These are phyloP conservation scores for Anolis carolinensis DNA, from an alignment of 2,113 vertebrate species.

Conservation along the genomic window DNA sequence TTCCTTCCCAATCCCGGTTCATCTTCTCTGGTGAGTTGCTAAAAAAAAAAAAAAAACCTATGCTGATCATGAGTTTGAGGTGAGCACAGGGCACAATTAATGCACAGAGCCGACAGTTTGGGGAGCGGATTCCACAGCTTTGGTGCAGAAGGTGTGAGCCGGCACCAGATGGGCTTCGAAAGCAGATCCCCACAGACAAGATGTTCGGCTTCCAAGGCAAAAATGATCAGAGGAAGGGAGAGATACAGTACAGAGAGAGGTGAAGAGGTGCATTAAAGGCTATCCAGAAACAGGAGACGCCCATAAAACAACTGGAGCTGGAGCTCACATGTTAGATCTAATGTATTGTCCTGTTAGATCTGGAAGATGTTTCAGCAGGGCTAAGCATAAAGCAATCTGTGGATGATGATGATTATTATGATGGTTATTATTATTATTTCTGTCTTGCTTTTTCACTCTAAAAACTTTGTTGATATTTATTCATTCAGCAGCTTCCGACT, in stretches of 20 bases:
- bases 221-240: not conserved
- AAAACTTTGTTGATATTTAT: no score
- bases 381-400: no score
- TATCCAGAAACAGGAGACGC: no score
- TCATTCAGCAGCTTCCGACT: no score
- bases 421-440: no score
- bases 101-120: constrained; percentile 3
- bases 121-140: constrained; percentile 14
- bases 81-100: constrained; percentile 18
- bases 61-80: no score
- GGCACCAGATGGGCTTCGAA: not conserved
- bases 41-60: no score
- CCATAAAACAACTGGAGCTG: not conserved
- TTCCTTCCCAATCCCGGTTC: not conserved
- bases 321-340: no score
- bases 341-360: no score
- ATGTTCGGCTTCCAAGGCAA: not conserved
- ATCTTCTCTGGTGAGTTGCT: not conserved
- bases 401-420: no score
- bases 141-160: not conserved
- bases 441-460: no score
- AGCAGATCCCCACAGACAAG: not conserved
- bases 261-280: not conserved
- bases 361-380: no score
- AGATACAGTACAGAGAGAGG: not conserved